Evolutionary conservation across 1,140 invertebrate genomes (phyloP).

Genomic region (Conus betulinus): DNA sequence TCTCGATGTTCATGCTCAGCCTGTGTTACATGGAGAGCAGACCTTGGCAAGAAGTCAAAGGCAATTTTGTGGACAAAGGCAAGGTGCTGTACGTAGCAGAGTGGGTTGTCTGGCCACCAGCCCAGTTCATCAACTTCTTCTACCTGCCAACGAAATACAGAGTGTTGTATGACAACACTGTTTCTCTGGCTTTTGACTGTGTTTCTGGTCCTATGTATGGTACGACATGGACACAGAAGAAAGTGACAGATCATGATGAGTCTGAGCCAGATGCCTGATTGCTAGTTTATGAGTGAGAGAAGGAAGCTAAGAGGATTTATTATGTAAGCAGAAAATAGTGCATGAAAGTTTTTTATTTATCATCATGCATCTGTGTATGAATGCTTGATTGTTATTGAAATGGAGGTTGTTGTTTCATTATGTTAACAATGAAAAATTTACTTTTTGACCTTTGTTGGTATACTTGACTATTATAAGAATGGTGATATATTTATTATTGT

Average conservation of each 20-base stretch:
- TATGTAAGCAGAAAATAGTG: too few relatives aligned
- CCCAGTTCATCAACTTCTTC: constrained; percentile 91
- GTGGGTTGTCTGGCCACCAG: constrained; percentile 88
- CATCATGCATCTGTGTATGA: too few relatives aligned
- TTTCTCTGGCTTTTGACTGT: constrained; percentile 92
- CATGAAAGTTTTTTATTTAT: too few relatives aligned
- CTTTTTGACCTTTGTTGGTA: too few relatives aligned
- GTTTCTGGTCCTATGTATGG: constrained; percentile 94
- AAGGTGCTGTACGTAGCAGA: constrained; percentile 87
- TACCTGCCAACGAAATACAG: constrained; percentile 88
- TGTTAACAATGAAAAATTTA: too few relatives aligned
- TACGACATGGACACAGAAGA: constrained; percentile 46
- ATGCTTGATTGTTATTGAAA: too few relatives aligned
- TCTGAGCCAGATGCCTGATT: too few relatives aligned
- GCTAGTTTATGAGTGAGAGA: too few relatives aligned
- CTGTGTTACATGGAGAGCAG: constrained; percentile 84
- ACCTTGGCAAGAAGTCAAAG: constrained; percentile 76
- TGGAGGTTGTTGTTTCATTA: too few relatives aligned
- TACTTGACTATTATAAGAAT: too few relatives aligned
- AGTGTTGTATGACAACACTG: constrained; percentile 92
- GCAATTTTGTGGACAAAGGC: constrained; percentile 88
- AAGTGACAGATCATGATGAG: neutral
- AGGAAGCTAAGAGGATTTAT: too few relatives aligned
- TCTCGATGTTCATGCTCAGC: constrained; percentile 87
- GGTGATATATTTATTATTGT: too few relatives aligned